These are phyloP conservation scores for Sceloporus tristichus DNA, from an alignment of 2,113 vertebrate species.

Conservation along the genomic window DNA sequence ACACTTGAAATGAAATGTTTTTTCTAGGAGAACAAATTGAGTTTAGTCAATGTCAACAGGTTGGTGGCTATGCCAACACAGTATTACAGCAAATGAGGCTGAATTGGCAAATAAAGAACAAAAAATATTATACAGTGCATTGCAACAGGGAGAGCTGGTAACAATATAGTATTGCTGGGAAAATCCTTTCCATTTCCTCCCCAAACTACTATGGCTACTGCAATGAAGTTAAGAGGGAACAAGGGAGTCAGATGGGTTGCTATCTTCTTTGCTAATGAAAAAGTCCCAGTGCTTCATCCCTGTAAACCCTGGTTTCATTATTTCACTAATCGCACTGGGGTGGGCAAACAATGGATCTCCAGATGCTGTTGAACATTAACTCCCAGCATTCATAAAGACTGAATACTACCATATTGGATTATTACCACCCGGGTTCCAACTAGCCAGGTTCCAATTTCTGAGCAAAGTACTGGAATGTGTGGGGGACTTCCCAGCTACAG, in stretches of 20 bases:
- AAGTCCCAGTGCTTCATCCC: neutral
- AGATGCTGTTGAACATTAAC: too few species aligned
- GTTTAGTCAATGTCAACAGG: neutral
- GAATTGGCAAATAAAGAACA: neutral
- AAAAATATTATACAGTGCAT: too few species aligned
- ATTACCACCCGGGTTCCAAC: too few species aligned
- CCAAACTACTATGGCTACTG: neutral
- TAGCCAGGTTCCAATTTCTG: too few species aligned
- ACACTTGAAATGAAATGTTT: constrained; percentile 11
- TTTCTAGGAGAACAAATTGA: neutral
- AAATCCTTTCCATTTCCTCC: neutral
- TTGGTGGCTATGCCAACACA: neutral
- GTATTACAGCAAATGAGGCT: neutral
- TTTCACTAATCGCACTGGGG: neutral
- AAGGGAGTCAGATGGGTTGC: neutral
- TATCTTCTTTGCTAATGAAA: neutral
- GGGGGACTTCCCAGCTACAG: too few species aligned
- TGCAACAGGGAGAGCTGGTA: too few species aligned
- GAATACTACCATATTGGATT: too few species aligned
- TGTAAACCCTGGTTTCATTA: neutral
- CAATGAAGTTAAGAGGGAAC: neutral
- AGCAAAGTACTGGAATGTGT: too few species aligned
- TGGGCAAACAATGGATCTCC: too few species aligned
- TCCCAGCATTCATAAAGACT: too few species aligned
- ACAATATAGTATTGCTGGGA: neutral